These are phyloP conservation scores for Platichthys stellatus DNA, from an alignment of 2,113 vertebrate species.

Conservation along the genomic window DNA sequence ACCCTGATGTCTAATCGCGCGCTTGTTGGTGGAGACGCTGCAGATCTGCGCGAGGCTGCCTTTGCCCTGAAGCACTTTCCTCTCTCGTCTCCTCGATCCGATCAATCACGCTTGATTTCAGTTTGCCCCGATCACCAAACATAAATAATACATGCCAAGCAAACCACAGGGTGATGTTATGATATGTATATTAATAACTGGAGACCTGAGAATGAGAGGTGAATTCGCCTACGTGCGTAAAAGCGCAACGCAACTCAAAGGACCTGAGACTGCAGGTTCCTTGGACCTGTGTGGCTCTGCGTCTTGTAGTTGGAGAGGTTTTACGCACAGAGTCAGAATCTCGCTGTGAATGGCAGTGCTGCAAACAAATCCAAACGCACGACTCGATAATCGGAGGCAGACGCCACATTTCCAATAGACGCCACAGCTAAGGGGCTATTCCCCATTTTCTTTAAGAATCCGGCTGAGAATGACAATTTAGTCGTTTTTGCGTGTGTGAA, in stretches of 20 bases:
- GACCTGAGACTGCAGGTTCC: no score
- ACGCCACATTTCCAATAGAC: not conserved
- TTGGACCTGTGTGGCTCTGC: not conserved
- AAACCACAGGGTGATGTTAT: not conserved
- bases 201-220: not conserved
- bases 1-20: not conserved
- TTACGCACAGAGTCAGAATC: slow-evolving; percentile 14
- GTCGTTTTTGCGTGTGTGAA: not conserved
- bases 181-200: not conserved
- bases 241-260: slow-evolving; percentile 53
- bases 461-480: not conserved
- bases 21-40: not conserved
- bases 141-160: not conserved
- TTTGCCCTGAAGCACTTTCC: slow-evolving; percentile 10
- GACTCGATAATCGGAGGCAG: not conserved
- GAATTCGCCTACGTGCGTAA: slow-evolving; percentile 62
- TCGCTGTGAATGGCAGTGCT: not conserved
- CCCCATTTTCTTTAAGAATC: not conserved
- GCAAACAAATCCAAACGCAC: not conserved
- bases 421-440: not conserved
- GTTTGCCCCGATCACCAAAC: no score
- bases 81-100: slow-evolving; percentile 23
- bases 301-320: slow-evolving; percentile 4
- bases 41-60: not conserved
- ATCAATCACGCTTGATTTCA: slow-evolving; percentile 12